Base-by-base conservation (phyloP, 2,797 vertebrate genomes). In the Amazona ochrocephala region DNA sequence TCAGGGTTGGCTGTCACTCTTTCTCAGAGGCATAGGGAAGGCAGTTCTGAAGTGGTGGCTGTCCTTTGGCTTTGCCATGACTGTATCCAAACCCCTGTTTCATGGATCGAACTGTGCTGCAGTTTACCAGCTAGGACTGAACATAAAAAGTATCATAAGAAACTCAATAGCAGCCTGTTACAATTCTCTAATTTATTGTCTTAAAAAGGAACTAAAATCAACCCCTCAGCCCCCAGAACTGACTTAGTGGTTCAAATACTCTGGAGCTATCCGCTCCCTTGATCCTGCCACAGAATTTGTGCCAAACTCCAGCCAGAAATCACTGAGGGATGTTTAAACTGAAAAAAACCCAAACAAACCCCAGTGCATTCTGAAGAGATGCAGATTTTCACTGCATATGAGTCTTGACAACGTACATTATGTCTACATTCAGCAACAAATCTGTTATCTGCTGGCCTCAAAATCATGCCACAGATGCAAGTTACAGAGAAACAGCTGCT, bases 361-460 rank as follows among this genome's bases (percentile, higher is more conserved):
- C 54, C 77, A 53, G 81, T 89, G 75, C 68, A 32, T 78, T 92
- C 62, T 91, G 89, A 94, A 65, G 64, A 5, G 41, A 48, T 83
- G 75, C 73, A 87, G 89, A 84, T 95, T 95, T 94, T 90, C 67
- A 26, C 80, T 92, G 87, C 0, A 1, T 84, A 16, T 64, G 58
- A 92, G 61, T 81, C 80, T 76, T 93, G 84, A 93, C 81, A 89
- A 92, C 29, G 3, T 90, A 79, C 67, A 62, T 95, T 85, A 91
- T 94, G 84, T 71, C 87, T 95, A 27, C 87, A 90, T 89, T 94
- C 91, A 88, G 67, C 91, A 96, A 91, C 83, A 95, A 91, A 93
- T 95, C 94, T 96, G 94, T 87, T 95, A 95, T 93, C 91, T 97
- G 53, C 87, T 85, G 85, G 83, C 74, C 91, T 93, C 77, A 82